Base-by-base conservation (phyloP, 2,888 invertebrate species). In the Drosophila prolongata region DNA sequence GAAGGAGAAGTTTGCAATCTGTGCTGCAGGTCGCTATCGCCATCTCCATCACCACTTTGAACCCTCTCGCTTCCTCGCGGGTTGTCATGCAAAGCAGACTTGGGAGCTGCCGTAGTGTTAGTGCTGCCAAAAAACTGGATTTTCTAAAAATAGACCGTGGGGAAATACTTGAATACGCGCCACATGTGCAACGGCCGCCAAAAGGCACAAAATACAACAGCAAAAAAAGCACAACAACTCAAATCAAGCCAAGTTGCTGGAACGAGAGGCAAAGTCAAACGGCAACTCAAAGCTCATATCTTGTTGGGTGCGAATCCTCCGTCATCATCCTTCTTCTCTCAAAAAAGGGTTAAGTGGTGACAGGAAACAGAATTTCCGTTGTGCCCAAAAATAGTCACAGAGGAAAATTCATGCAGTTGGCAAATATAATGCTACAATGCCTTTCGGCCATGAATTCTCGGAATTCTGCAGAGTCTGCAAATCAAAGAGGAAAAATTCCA, bases 91-190 rank as follows among this genome's bases (percentile, higher is more conserved):
- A 84, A 80, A 86, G 60, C 70, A 75, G 53, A 50, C 53, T 58
- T 55, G 61, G 46, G 38, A 49, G 44, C 42, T 57, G 58, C 54
- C 34, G 62, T 46, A 52, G 57, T 58, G 46, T 71, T 65, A 74
- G 64, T 75, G 81, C 69, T 83, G 87, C 90, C 89, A 79, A 90
- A 82, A 80, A 90, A 90, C 90, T 88, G 90, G 90, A 90, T 90
- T 90, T 89, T 91, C 91, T 91, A 91, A 86, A 91, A 91, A 90
- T 91, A 90, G 90, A 86, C 80, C 75, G 86, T 80, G 89, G 85
- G 89, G 87, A 88, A 91, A 90, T 90, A 90, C 87, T 89, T 89
- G 83, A 87, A 84, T 83, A 71, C 77, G 80, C 86, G 80, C 80
- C 83, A 88, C 89, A 90, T 90, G 89, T 89, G 87, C 84, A 78